Evolutionary conservation across 2,888 invertebrate species (phyloP).

Genomic region (Calameuta idolon): DNA sequence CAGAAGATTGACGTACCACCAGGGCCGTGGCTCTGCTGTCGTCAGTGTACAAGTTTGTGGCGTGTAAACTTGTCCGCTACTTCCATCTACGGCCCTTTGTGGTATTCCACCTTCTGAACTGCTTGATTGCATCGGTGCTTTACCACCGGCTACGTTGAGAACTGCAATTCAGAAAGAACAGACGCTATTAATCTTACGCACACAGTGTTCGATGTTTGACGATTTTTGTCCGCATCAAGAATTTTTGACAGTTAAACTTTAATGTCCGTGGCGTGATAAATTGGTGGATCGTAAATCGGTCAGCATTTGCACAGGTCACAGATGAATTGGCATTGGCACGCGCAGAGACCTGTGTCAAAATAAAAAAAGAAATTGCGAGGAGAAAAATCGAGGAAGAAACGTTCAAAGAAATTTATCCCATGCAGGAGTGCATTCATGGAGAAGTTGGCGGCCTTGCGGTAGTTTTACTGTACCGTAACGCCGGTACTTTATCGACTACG

Average conservation of each 20-base stretch:
- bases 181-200: slow-evolving; percentile 4
- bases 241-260: background rate
- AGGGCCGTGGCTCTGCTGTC: slow-evolving; percentile 84
- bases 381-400: background rate
- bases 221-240: background rate
- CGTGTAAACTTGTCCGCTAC: slow-evolving; percentile 85
- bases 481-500: slow-evolving; percentile 56
- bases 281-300: background rate
- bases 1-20: slow-evolving; percentile 96
- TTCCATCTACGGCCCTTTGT: slow-evolving; percentile 91
- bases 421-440: background rate
- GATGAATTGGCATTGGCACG: background rate
- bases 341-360: background rate
- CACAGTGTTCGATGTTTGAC: too few relatives aligned
- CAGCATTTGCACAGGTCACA: background rate
- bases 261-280: background rate
- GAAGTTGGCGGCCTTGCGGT: slow-evolving; percentile 51
- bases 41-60: slow-evolving; percentile 90
- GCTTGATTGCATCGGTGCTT: slow-evolving; percentile 94
- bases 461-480: slow-evolving; percentile 62
- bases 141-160: slow-evolving; percentile 92
- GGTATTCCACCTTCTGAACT: slow-evolving; percentile 87
- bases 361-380: background rate
- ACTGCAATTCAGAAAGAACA: slow-evolving; percentile 72
- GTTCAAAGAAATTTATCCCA: background rate